These are phyloP conservation scores for Polylopha cassiicola DNA, from an alignment of 2,888 invertebrate genomes.

Conservation along the genomic window DNA sequence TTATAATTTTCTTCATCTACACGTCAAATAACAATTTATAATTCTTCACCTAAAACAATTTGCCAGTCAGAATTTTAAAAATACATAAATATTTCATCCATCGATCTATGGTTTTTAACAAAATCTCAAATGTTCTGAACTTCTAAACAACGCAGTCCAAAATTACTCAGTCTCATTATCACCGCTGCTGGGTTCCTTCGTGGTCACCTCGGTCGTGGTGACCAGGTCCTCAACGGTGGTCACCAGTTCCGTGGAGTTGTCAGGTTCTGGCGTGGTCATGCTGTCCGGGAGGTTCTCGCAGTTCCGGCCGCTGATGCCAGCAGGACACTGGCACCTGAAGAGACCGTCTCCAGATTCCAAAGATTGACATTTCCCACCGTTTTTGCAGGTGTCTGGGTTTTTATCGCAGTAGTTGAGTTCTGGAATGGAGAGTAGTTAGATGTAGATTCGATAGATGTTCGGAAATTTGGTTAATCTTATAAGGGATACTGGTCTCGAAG, in stretches of 20 bases:
- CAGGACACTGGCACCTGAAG: constrained; percentile 85
- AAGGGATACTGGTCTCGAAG: no score
- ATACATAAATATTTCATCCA: background rate
- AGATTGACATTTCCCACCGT: constrained; percentile 89
- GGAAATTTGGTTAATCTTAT: no score
- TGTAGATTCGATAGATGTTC: no score
- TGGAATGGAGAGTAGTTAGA: constrained; percentile 51
- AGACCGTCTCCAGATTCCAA: constrained; percentile 85
- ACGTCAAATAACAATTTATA: no score
- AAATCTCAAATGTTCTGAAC: background rate
- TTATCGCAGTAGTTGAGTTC: constrained; percentile 91
- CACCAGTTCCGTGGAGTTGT: constrained; percentile 30
- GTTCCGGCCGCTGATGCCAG: constrained; percentile 84
- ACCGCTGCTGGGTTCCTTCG: constrained; percentile 35
- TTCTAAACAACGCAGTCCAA: background rate
- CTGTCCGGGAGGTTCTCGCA: constrained; percentile 80
- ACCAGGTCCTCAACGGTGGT: constrained; percentile 14
- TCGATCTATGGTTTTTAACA: no score
- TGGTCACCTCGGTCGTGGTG: constrained; percentile 22
- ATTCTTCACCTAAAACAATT: no score
- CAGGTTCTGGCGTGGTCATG: constrained; percentile 36
- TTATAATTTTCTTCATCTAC: constrained; percentile 2
- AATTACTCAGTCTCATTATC: constrained; percentile 57
- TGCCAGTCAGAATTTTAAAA: no score
- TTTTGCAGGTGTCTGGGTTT: constrained; percentile 84